Conservation (phyloP, 2,113 vertebrate species). For the Acrocephalus kingi region DNA sequence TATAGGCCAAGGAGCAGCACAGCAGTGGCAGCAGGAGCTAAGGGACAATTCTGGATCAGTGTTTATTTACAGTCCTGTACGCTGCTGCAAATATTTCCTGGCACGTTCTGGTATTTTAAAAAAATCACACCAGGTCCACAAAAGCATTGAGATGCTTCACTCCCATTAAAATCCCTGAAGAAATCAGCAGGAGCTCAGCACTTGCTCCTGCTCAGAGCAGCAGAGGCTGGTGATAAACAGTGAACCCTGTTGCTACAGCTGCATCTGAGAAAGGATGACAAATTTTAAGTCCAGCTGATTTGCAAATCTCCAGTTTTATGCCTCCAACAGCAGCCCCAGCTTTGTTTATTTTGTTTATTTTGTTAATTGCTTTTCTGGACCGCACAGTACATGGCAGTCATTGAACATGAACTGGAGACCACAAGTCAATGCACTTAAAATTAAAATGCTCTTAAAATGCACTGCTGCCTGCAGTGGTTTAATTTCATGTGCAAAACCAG, state of each 20-base stretch:
- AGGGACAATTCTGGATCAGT: neutral
- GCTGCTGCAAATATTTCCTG: neutral
- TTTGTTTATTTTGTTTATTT: neutral
- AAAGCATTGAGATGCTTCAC: neutral
- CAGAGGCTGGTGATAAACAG: neutral
- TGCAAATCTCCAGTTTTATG: neutral
- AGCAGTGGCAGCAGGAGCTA: neutral
- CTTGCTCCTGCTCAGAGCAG: neutral
- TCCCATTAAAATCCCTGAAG: neutral
- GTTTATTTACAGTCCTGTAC: neutral
- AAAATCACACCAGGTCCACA: neutral
- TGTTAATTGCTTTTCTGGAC: neutral
- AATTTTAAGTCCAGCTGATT: neutral
- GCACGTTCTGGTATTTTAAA: neutral
- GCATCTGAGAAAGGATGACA: neutral
- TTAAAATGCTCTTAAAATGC: neutral
- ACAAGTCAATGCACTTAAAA: neutral
- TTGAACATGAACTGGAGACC: neutral
- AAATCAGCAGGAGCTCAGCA: neutral
- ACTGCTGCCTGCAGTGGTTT: neutral
- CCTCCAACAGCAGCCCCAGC: neutral
- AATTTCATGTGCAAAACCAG: neutral
- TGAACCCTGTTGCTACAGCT: neutral
- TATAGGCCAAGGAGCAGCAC: neutral
- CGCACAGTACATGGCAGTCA: neutral